phyloP scores from a whole-genome alignment of 2,888 invertebrate genomes.

The Argyresthia albistria region DNA sequence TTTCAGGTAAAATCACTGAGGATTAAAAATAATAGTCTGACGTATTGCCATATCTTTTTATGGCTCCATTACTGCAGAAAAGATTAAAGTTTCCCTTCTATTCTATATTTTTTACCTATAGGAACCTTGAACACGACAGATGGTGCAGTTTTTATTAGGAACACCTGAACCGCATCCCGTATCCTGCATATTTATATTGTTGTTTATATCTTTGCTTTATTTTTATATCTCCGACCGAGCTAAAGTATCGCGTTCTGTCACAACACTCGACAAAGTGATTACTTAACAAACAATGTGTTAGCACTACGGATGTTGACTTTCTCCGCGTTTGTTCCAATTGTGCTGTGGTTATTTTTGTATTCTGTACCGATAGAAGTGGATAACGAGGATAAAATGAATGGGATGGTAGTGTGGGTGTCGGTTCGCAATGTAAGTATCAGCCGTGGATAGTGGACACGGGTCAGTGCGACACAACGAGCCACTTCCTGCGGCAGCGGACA shows the following conservation, averaged over 20 bases:
- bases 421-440: constrained; percentile 1
- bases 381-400: constrained; percentile 4
- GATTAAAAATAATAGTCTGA: not conserved
- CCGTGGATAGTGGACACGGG: constrained; percentile 37
- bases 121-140: not conserved
- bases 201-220: constrained; percentile 2
- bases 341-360: constrained; percentile 2
- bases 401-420: constrained; percentile 1
- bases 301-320: constrained; percentile 1
- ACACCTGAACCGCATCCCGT: constrained; percentile 8
- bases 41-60: not conserved
- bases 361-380: not conserved
- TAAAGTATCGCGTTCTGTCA: constrained; percentile 11
- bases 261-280: not conserved
- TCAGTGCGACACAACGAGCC: constrained; percentile 55
- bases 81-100: not conserved
- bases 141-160: constrained; percentile 5
- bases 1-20: not conserved
- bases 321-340: constrained; percentile 3
- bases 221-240: constrained; percentile 3
- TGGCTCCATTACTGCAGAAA: not conserved
- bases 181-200: constrained; percentile 5
- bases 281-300: not conserved
- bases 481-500: constrained; percentile 55
- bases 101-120: not conserved